phyloP scores from a whole-genome alignment of 2,797 vertebrate genomes.

The Cuniculus paca region DNA sequence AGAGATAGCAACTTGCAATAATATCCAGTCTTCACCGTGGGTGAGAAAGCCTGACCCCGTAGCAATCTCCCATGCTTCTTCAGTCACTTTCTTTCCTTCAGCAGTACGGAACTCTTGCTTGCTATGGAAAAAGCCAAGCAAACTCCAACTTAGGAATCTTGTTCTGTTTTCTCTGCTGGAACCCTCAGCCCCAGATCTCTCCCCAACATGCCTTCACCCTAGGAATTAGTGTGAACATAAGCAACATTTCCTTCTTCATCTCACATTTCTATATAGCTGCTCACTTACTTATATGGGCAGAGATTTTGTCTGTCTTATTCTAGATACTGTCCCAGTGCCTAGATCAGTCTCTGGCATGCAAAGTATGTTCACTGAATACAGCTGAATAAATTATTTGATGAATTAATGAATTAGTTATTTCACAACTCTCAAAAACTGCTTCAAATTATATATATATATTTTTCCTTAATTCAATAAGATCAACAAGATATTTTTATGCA shows the following conservation, averaged over 20 bases:
- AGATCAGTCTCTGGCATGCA: not conserved
- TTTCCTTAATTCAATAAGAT: not conserved
- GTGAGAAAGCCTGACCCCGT: rapidly evolving
- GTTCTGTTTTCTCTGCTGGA: not conserved
- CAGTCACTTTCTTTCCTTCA: not conserved
- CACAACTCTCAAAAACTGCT: not conserved
- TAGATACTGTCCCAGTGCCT: not conserved
- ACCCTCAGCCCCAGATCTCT: not conserved
- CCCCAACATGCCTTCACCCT: not conserved
- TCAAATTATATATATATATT: not conserved
- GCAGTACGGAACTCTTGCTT: not conserved
- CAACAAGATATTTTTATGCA: not conserved
- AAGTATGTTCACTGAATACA: not conserved
- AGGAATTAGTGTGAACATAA: not conserved
- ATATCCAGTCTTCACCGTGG: not conserved
- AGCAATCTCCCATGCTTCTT: not conserved
- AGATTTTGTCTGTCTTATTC: not conserved
- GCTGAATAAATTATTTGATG: constrained; percentile 27
- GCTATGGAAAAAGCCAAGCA: not conserved
- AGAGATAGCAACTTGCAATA: not conserved
- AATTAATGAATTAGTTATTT: constrained; percentile 33
- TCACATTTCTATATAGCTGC: not conserved
- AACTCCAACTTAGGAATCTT: not conserved
- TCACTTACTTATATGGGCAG: not conserved
- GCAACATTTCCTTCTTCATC: not conserved